These are phyloP conservation scores for Distichodus sexfasciatus DNA, from an alignment of 2,797 vertebrate species.

Conservation along the genomic window DNA sequence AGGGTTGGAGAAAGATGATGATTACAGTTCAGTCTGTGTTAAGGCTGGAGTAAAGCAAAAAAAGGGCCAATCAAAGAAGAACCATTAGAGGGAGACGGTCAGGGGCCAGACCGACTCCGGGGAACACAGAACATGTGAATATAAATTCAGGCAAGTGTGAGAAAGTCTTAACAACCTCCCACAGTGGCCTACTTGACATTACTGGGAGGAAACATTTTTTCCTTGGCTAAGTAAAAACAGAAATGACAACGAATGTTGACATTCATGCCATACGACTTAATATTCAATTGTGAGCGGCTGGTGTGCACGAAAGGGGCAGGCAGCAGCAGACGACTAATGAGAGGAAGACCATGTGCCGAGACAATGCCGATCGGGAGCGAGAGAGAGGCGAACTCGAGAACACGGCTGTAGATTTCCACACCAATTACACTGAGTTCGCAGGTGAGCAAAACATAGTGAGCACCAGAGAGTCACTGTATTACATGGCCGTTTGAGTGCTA, in stretches of 20 bases:
- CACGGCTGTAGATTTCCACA: background rate
- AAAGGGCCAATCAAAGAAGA: background rate
- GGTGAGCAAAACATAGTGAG: constrained; percentile 16
- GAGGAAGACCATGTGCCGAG: constrained; percentile 1
- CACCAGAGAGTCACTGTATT: background rate
- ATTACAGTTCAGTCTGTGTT: no score
- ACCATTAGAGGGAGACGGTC: background rate
- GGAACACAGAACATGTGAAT: background rate
- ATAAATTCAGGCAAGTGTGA: background rate
- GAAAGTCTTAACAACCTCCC: background rate
- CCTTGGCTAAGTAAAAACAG: background rate
- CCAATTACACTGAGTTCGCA: constrained; percentile 30
- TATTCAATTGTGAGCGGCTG: background rate
- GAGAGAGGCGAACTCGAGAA: background rate
- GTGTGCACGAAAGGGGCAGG: background rate
- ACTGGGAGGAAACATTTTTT: constrained; percentile 1
- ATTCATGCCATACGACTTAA: constrained; percentile 10
- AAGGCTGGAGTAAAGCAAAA: no score
- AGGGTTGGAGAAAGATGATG: background rate
- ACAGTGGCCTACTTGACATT: background rate
- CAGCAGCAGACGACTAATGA: constrained; percentile 33
- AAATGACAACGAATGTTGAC: background rate
- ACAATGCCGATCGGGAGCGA: constrained; percentile 13
- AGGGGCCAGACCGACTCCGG: background rate
- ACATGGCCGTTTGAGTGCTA: background rate